phyloP scores from a whole-genome alignment of 2,888 invertebrate species.

The Amitus sp. region DNA sequence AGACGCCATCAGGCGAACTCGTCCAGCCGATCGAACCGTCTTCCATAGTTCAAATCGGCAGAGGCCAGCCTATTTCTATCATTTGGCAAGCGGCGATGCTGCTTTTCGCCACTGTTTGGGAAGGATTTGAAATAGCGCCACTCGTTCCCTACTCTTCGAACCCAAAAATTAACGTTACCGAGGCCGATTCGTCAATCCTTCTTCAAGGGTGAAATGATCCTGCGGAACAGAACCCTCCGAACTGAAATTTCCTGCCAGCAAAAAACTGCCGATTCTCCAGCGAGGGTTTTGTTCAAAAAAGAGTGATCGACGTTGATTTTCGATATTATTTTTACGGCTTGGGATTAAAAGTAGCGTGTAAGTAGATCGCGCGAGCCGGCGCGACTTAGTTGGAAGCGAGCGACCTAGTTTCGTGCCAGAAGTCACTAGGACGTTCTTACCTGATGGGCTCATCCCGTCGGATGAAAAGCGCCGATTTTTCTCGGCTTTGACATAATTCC shows the following conservation, averaged over 20 bases:
- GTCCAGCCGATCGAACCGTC: conserved; percentile 12
- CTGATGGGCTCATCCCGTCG: conserved; percentile 62
- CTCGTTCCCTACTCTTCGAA: conserved; percentile 3
- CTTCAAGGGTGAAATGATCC: no score
- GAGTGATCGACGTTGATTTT: not conserved
- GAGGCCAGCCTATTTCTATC: conserved; percentile 42
- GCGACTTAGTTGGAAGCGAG: conserved; percentile 4
- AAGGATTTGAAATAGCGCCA: conserved; percentile 17
- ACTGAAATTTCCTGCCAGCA: no score
- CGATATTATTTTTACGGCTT: not conserved
- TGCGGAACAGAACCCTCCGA: no score
- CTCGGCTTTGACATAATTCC: conserved; percentile 55
- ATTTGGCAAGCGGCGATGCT: conserved; percentile 36
- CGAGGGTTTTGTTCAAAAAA: not conserved
- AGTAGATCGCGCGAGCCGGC: not conserved
- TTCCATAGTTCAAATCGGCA: conserved; percentile 18
- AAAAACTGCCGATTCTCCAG: not conserved
- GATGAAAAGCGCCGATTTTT: conserved; percentile 46
- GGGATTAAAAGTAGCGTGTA: not conserved
- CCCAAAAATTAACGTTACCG: conserved; percentile 1
- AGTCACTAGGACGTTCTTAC: conserved; percentile 45
- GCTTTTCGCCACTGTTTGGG: conserved; percentile 24
- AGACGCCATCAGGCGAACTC: no score
- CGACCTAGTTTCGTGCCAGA: conserved; percentile 16
- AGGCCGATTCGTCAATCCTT: not conserved